Percentiles rank a stretch among this genome's conserved stretches.
Evolutionary conservation across 2,113 vertebrate species (phyloP).

Genomic region (Pholis gunnellus): DNA sequence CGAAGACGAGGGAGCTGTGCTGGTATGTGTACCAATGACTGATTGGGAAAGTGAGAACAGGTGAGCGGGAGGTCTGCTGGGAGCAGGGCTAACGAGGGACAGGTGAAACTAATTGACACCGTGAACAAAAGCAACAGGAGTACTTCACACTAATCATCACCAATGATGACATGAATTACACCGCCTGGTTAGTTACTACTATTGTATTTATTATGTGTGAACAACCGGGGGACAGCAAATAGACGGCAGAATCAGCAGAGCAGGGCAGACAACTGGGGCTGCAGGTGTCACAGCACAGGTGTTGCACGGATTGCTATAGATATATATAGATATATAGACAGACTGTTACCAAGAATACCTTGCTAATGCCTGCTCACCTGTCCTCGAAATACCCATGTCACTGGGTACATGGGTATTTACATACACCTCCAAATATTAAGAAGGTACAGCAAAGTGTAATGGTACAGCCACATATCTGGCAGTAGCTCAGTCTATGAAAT

Average conservation of each 20-base stretch:
- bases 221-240: neutral
- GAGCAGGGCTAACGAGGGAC: neutral
- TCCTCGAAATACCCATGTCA: neutral
- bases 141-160: neutral
- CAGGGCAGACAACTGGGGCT: slow-evolving; percentile 25
- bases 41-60: neutral
- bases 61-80: neutral
- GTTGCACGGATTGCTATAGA: slow-evolving; percentile 24
- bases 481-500: neutral
- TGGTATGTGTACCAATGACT: neutral
- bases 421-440: neutral
- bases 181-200: neutral
- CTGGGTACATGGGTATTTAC: neutral
- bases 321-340: neutral
- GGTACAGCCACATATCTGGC: neutral
- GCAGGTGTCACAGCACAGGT: slow-evolving; percentile 58
- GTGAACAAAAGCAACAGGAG: neutral
- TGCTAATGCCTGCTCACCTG: slow-evolving; percentile 33
- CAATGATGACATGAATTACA: slow-evolving; percentile 5
- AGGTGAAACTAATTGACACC: neutral
- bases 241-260: slow-evolving; percentile 4
- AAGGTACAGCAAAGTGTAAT: neutral
- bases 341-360: slow-evolving; percentile 47
- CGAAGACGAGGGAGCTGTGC: neutral
- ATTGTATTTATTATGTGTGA: slow-evolving; percentile 27